A percentile compares a stretch with the other conserved stretches of the same genome.
phyloP scores from a whole-genome alignment of 2,113 vertebrate species.

The Python bivittatus region DNA sequence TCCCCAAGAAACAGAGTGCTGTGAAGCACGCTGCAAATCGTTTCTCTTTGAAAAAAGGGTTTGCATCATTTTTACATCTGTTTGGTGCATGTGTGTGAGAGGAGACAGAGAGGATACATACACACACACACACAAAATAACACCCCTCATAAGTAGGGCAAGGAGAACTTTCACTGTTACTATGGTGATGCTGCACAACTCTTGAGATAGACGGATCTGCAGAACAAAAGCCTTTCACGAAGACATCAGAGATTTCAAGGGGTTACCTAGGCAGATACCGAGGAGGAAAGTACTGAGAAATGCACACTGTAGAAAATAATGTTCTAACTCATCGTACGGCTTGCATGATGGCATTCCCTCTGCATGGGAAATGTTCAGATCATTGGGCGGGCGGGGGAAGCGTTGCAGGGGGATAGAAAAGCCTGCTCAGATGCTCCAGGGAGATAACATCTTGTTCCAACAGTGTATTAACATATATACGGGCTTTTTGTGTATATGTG shows the following conservation, averaged over 20 bases:
- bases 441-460: background rate
- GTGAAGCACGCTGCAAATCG: constrained; percentile 16
- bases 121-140: constrained; percentile 42
- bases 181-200: constrained; percentile 66
- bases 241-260: constrained; percentile 41
- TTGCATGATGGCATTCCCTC: background rate
- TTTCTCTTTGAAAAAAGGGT: background rate
- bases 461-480: background rate
- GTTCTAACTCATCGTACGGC: background rate
- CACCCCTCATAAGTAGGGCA: constrained; percentile 56
- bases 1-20: background rate
- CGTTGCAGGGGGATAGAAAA: background rate
- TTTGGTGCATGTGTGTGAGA: background rate
- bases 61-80: constrained; percentile 39
- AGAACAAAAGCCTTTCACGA: constrained; percentile 58
- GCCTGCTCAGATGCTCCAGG: background rate
- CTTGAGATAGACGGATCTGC: constrained; percentile 46
- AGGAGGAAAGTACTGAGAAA: background rate
- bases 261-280: constrained; percentile 36
- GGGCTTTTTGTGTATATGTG: no score
- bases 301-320: background rate
- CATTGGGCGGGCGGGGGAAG: background rate
- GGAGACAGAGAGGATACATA: constrained; percentile 29
- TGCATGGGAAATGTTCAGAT: background rate
- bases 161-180: constrained; percentile 51